Conservation (phyloP, 2,888 invertebrate species). For the Meloe dianella region DNA sequence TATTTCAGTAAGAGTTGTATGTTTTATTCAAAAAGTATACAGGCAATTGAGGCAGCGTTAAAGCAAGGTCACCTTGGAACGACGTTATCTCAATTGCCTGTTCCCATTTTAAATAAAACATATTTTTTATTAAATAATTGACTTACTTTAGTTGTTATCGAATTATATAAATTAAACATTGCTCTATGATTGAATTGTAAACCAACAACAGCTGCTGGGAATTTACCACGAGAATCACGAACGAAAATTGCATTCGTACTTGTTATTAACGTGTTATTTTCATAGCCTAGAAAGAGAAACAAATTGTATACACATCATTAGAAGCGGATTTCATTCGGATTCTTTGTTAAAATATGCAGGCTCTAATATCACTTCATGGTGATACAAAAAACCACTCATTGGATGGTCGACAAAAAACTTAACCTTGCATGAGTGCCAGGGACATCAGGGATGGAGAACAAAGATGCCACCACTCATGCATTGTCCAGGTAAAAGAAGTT, state of each 20-base stretch:
- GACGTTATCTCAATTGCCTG: not conserved
- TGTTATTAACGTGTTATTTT: slow-evolving; percentile 74
- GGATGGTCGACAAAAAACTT: too few relatives aligned
- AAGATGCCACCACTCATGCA: too few relatives aligned
- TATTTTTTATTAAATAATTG: not conserved
- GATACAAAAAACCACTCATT: too few relatives aligned
- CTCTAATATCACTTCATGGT: too few relatives aligned
- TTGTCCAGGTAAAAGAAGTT: too few relatives aligned
- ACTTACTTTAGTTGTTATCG: slow-evolving; percentile 76
- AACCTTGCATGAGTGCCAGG: too few relatives aligned
- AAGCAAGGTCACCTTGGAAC: too few relatives aligned
- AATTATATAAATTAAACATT: slow-evolving; percentile 77
- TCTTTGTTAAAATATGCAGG: not conserved
- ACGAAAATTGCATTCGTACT: slow-evolving; percentile 82
- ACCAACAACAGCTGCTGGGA: slow-evolving; percentile 74
- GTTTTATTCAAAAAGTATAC: not conserved
- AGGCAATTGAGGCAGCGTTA: not conserved
- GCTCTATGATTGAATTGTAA: slow-evolving; percentile 83
- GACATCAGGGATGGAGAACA: too few relatives aligned
- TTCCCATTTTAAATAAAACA: too few relatives aligned
- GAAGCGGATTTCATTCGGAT: too few relatives aligned
- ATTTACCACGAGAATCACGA: slow-evolving; percentile 60
- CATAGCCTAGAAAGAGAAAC: slow-evolving; percentile 42
- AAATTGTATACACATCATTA: too few relatives aligned
- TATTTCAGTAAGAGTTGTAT: not conserved